Conservation (phyloP, 2,888 invertebrate species). For the Lordiphosa andalusiaca region DNA sequence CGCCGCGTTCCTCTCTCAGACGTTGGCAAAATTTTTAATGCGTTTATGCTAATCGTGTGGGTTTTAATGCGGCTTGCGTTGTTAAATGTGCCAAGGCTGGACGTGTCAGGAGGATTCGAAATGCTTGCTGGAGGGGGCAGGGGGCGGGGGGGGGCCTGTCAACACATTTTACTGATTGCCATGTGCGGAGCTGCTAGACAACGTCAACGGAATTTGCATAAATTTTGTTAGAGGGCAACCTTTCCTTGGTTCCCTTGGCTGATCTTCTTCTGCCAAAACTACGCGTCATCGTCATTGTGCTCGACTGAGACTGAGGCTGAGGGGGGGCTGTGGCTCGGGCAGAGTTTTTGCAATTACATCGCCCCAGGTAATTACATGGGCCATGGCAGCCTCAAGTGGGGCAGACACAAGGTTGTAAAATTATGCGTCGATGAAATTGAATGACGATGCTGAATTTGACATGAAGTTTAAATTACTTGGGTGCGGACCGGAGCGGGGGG, state of each 20-base stretch:
- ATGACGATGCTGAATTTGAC: slow-evolving; percentile 75
- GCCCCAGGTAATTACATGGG: slow-evolving; percentile 69
- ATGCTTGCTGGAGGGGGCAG: neutral
- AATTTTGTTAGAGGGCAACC: slow-evolving; percentile 59
- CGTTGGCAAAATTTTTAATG: slow-evolving; percentile 76
- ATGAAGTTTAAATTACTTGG: slow-evolving; percentile 77
- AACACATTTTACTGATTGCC: slow-evolving; percentile 70
- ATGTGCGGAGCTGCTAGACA: slow-evolving; percentile 52
- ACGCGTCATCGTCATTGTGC: slow-evolving; percentile 55
- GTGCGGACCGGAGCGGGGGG: slow-evolving; percentile 22
- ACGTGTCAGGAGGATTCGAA: slow-evolving; percentile 26
- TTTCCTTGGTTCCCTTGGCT: neutral
- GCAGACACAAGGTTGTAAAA: slow-evolving; percentile 42
- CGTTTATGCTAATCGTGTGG: slow-evolving; percentile 78
- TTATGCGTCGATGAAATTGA: slow-evolving; percentile 76
- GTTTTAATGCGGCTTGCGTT: slow-evolving; percentile 69
- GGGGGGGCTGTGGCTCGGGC: neutral
- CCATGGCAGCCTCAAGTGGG: slow-evolving; percentile 55
- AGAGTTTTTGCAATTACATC: slow-evolving; percentile 63
- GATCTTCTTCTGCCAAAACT: slow-evolving; percentile 31
- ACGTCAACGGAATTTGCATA: slow-evolving; percentile 61
- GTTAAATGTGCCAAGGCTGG: slow-evolving; percentile 64
- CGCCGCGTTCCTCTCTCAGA: slow-evolving; percentile 8
- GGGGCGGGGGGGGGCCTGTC: slow-evolving; percentile 49
- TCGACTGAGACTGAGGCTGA: neutral